Percentiles rank a stretch among this genome's conserved stretches.
phyloP scores from a whole-genome alignment of 2,888 invertebrate genomes.

The Orthosia cruda region DNA sequence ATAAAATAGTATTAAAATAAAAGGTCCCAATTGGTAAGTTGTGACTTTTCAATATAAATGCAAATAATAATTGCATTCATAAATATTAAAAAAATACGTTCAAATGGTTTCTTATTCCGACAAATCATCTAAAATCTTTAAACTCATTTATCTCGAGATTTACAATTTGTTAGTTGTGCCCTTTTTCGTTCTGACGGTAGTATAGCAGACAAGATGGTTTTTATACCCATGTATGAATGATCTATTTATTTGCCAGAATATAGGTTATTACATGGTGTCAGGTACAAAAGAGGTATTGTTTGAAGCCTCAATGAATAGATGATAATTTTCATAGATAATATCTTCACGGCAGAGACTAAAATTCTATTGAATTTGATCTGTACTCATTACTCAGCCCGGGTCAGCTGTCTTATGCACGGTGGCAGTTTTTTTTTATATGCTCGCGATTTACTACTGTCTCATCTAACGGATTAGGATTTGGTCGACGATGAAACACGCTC shows the following conservation, averaged over 20 bases:
- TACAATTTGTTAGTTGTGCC: too few relatives aligned
- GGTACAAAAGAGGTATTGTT: constrained; percentile 26
- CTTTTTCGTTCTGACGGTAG: too few relatives aligned
- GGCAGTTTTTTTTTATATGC: background rate
- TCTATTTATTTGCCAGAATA: background rate
- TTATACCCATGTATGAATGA: constrained; percentile 2
- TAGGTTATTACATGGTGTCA: background rate
- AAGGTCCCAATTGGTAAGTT: too few relatives aligned
- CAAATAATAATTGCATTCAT: too few relatives aligned
- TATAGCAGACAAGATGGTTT: constrained; percentile 18
- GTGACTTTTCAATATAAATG: too few relatives aligned
- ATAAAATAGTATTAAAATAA: too few relatives aligned
- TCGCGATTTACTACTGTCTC: background rate
- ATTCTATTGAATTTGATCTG: background rate
- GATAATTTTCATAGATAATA: background rate
- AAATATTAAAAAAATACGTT: too few relatives aligned
- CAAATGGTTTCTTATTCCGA: too few relatives aligned
- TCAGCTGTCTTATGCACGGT: background rate
- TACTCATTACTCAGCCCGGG: background rate
- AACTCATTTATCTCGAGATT: too few relatives aligned
- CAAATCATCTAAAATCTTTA: too few relatives aligned
- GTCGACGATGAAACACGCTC: background rate
- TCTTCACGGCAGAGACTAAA: background rate
- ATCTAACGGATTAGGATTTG: background rate
- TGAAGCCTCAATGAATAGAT: background rate